Percentiles rank a stretch among this genome's conserved stretches.
Conservation (phyloP, 2,888 invertebrate species). For the Ochropleura leucogaster region DNA sequence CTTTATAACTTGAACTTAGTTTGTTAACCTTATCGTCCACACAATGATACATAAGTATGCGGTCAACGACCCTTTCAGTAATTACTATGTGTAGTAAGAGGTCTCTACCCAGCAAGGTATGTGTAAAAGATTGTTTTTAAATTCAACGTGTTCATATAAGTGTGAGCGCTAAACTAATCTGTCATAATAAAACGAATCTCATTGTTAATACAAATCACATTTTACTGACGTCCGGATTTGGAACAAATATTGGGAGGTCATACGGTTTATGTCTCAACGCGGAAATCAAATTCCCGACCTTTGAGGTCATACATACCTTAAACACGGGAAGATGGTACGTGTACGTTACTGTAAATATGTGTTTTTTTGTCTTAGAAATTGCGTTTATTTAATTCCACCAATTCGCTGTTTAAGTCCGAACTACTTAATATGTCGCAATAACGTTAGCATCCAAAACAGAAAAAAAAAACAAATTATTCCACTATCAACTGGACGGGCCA, state of each 20-base stretch:
- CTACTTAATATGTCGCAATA: slow-evolving; percentile 8
- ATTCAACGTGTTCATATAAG: not conserved
- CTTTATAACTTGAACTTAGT: not conserved
- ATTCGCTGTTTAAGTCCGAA: not conserved
- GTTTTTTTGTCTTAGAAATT: not conserved
- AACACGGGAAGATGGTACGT: not conserved
- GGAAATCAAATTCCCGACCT: not conserved
- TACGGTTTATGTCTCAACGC: not conserved
- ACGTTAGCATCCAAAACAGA: not conserved
- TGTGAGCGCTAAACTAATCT: not conserved
- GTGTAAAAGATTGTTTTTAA: not conserved
- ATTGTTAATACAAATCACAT: slow-evolving; percentile 10
- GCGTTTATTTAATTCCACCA: not conserved
- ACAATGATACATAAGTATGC: not conserved
- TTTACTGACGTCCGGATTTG: slow-evolving; percentile 5
- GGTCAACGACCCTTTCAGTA: not conserved
- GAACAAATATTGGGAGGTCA: not conserved
- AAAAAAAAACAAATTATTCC: not conserved
- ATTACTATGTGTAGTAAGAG: slow-evolving; percentile 4
- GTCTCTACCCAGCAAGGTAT: not conserved
- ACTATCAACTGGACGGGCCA: not conserved
- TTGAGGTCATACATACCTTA: not conserved
- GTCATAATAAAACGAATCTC: not conserved
- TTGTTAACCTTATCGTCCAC: slow-evolving; percentile 16
- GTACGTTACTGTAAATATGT: not conserved